phyloP scores from a whole-genome alignment of 2,888 invertebrate species.

The Trissonchulus latispiculum region DNA sequence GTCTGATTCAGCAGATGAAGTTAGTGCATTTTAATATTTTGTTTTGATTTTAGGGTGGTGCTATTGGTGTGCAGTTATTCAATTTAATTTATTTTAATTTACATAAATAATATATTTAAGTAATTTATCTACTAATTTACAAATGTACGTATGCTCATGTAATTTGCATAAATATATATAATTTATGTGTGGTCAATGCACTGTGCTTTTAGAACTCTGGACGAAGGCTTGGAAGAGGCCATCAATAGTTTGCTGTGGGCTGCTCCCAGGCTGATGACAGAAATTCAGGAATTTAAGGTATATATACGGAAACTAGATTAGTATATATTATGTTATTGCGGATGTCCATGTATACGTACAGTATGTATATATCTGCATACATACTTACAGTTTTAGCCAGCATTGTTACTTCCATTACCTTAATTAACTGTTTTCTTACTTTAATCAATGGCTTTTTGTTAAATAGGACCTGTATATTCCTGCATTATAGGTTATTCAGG shows the following conservation, averaged over 20 bases:
- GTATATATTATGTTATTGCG: not conserved
- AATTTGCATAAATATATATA: no score
- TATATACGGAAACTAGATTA: no score
- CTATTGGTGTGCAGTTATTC: no score
- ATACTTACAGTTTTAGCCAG: not conserved
- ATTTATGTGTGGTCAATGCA: not conserved
- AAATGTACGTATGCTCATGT: no score
- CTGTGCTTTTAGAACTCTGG: conserved; percentile 55
- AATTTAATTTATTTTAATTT: no score
- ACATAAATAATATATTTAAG: no score
- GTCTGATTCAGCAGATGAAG: conserved; percentile 91
- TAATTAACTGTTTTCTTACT: not conserved
- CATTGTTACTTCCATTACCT: not conserved
- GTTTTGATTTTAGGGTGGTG: no score
- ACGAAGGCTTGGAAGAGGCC: conserved; percentile 88
- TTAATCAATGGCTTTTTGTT: not conserved
- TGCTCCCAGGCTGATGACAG: conserved; percentile 66
- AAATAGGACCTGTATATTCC: not conserved
- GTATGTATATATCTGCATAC: not conserved
- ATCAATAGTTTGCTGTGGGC: conserved; percentile 95
- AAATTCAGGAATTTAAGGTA: conserved; percentile 46
- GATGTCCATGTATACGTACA: not conserved
- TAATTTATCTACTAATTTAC: no score
- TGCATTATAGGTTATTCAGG: conserved; percentile 63
- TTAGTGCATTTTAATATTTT: no score